Evolutionary conservation across 2,888 invertebrate genomes (phyloP), one percentile per base, ranked within the genome.

Genomic region (Antitype chi): DNA sequence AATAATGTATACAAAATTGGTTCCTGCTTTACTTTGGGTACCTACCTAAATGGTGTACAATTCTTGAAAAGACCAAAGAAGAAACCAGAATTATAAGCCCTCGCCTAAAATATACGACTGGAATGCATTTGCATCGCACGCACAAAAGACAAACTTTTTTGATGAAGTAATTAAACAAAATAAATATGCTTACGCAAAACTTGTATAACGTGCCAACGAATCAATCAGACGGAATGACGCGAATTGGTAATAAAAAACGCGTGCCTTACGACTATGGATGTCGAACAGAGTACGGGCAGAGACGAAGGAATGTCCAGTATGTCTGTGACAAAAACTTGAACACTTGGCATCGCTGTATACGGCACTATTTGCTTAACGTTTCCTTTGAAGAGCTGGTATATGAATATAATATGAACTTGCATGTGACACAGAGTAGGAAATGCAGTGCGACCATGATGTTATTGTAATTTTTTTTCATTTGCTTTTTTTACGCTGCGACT

Each of bases 181-280:
- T 79, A 32, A n/a, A 69, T 78, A 70, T 74, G n/a, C n/a, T n/a
- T n/a, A 74, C 72, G 70, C 75, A 28, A 78, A 72, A 70, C 79
- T 82, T 76, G 79, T 80, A 74, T 43, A 81, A 80, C 84, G 88
- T 89, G 87, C 82, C 89, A 89, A 88, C 86, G 85, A 88, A 91
- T 91, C 92, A 92, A 91, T 93, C 91, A 91, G 89, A 90, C 89
- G 91, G 91, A 92, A 92, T 92, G 90, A 88, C 78, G 84, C 74
- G 84, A 72, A 80, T 67, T 67, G 89, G 81, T 79, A 57, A 76
- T 90, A 91, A 93, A 93, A 93, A 94, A 85, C 77, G 88, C 92
- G 92, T 94, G 92, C 88, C 92, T 91, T 85, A 91, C 82, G 88
- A 80, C 84, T 92, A 89, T 80, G 68, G 76, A 81, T 74, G 80